Evolutionary conservation across 2,888 invertebrate genomes (phyloP).

Genomic region (Heteromurus nitidus): DNA sequence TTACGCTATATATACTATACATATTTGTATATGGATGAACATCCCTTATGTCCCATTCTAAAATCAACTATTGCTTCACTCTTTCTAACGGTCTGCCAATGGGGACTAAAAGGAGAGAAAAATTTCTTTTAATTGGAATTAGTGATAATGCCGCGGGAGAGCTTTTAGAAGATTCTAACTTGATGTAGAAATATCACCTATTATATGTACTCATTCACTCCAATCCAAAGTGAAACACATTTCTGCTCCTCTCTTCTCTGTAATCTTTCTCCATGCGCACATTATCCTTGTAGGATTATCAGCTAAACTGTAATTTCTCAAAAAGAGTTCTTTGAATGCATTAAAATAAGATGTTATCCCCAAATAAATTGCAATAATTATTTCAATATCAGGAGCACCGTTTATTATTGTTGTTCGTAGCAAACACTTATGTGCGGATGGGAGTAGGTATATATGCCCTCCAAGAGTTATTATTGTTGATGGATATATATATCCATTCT

Average conservation of each 20-base stretch:
- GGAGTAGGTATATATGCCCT: neutral
- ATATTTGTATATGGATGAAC: too few species aligned
- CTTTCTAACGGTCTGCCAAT: conserved; percentile 30
- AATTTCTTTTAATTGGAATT: conserved; percentile 62
- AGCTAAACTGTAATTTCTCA: neutral
- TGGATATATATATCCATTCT: neutral
- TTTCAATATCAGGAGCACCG: neutral
- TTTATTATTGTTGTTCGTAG: neutral
- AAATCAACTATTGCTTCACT: conserved; percentile 34
- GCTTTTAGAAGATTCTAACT: conserved; percentile 33
- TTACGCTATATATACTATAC: neutral
- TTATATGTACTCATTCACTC: conserved; percentile 23
- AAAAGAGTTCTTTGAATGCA: neutral
- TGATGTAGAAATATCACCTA: conserved; percentile 48
- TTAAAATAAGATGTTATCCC: conserved; percentile 1
- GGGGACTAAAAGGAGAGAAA: conserved; percentile 37
- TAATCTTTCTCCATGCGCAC: too few species aligned
- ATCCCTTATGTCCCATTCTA: neutral
- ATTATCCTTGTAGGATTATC: neutral
- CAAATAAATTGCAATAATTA: neutral
- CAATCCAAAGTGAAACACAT: too few species aligned
- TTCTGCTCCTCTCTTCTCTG: too few species aligned
- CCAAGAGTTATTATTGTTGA: neutral
- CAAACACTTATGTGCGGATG: neutral
- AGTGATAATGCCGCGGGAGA: conserved; percentile 63